Evolutionary conservation across 2,797 vertebrate species (phyloP), one percentile per base, ranked within the genome.

Genomic region (Spheniscus humboldti): DNA sequence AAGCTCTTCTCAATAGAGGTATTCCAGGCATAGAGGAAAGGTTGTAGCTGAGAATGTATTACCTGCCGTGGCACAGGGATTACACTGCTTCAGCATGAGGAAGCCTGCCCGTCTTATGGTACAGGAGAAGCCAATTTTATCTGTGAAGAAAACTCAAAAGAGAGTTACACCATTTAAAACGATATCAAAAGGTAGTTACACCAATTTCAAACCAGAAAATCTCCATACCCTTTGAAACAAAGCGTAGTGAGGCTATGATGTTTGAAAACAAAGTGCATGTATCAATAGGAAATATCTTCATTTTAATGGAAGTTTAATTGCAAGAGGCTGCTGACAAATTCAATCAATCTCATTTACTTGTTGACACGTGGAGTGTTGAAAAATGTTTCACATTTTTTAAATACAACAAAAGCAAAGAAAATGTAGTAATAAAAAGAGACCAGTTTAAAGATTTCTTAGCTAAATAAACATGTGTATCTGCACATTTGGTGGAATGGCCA

Each of bases 101-200:
- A 89, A 52, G 7, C 33, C 50, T 62, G 43, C 37, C 33, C 1
- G 0, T 45, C 47, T 80, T 22, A 50, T 0, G 0, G 20, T 19
- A 28, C 2, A 2, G 53, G 17, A 68, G 13, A 75, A 68, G 45
- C 4, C 37, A 75, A 50, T 78, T 80, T 88, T 75, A 47, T 35
- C 31, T 45, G 28, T 13, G 13, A 74, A 74, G 23, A 88, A 91
- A 83, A 47, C 10, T 87, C 57, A 77, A 37, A 77, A 57, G 15
- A 35, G 13, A 45, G 28, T 52, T 66, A 18, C 31, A 60, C 25
- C 13, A 35, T 80, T 67, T 2, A 3, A 41, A 41, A 41, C 41
- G 14, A 41, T 41, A 41, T 87, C 57, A 77, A 45, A 77, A 62
- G 15, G 33, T 15, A 45, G 28, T 52, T 66, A 18, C 31, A 60